A percentile compares a stretch with the other conserved stretches of the same genome.
These are phyloP conservation scores for Cybosia mesomella DNA, from an alignment of 2,888 invertebrate species.

Conservation along the genomic window DNA sequence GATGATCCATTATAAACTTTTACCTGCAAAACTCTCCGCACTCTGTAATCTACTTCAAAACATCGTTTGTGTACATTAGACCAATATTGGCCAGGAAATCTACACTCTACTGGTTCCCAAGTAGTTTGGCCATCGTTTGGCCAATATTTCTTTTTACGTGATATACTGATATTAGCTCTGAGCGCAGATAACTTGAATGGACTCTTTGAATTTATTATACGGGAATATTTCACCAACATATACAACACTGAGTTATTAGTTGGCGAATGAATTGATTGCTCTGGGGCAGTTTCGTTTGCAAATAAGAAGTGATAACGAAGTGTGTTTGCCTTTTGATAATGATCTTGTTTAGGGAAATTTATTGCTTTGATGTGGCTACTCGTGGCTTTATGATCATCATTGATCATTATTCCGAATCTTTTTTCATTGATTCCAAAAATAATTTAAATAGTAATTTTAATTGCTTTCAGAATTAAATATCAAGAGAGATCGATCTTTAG, in stretches of 20 bases:
- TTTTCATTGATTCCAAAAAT: too few species aligned
- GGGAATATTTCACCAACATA: conserved; percentile 39
- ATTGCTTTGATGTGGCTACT: not conserved
- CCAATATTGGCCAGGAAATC: conserved; percentile 35
- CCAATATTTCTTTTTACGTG: conserved; percentile 50
- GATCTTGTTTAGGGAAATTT: conserved; percentile 15
- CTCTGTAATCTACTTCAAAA: conserved; percentile 26
- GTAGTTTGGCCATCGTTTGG: conserved; percentile 41
- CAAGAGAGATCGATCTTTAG: too few species aligned
- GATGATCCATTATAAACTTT: conserved; percentile 36
- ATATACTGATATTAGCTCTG: conserved; percentile 54
- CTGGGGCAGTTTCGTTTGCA: conserved; percentile 22
- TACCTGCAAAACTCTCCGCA: conserved; percentile 18
- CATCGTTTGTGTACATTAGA: conserved; percentile 34
- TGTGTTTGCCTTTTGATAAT: conserved; percentile 16
- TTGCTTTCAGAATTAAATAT: too few species aligned
- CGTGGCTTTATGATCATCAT: not conserved
- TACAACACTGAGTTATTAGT: conserved; percentile 29
- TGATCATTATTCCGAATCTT: not conserved
- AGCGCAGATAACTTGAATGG: conserved; percentile 47
- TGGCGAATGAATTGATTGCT: conserved; percentile 32
- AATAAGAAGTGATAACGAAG: conserved; percentile 19
- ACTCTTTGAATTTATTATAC: conserved; percentile 49
- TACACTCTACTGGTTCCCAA: conserved; percentile 39
- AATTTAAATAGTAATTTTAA: too few species aligned